These are phyloP conservation scores for Schizotus pectinicornis DNA, from an alignment of 2,888 invertebrate species.

Conservation along the genomic window DNA sequence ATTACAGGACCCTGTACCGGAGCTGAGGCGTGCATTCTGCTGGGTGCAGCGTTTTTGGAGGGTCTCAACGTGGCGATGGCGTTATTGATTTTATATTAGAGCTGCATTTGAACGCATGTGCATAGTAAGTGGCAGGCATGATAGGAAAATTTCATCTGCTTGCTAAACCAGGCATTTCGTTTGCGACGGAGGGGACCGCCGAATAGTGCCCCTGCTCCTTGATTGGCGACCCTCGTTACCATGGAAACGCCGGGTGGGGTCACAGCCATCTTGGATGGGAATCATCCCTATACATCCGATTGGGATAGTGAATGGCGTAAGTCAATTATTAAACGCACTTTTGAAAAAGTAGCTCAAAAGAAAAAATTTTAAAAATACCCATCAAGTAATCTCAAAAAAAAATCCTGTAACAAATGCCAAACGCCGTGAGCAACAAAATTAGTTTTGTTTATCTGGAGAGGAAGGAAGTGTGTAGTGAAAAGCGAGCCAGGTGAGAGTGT, in stretches of 20 bases:
- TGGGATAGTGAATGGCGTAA: conserved; percentile 27
- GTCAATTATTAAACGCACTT: conserved; percentile 4
- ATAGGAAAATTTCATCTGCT: conserved; percentile 32
- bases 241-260: conserved; percentile 55
- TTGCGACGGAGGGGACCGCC: conserved; percentile 38
- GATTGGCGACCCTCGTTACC: conserved; percentile 51
- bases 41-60: conserved; percentile 2
- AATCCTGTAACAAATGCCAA: no score
- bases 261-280: conserved; percentile 55
- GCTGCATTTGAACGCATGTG: conserved; percentile 48
- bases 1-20: conserved; percentile 22
- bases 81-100: conserved; percentile 27
- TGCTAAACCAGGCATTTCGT: conserved; percentile 22
- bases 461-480: no score
- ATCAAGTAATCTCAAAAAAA: no score
- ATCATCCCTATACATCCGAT: conserved; percentile 39
- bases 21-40: no score
- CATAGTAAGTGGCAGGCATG: conserved; percentile 36
- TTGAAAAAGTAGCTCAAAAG: conserved; percentile 1
- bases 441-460: no score
- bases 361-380: no score
- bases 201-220: conserved; percentile 49
- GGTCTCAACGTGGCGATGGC: neutral
- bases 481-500: no score
- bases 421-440: no score